A percentile compares a stretch with the other conserved stretches of the same genome.
These are phyloP conservation scores for Stegodyphus mimosarum DNA, from an alignment of 1,140 invertebrate genomes.

Conservation along the genomic window DNA sequence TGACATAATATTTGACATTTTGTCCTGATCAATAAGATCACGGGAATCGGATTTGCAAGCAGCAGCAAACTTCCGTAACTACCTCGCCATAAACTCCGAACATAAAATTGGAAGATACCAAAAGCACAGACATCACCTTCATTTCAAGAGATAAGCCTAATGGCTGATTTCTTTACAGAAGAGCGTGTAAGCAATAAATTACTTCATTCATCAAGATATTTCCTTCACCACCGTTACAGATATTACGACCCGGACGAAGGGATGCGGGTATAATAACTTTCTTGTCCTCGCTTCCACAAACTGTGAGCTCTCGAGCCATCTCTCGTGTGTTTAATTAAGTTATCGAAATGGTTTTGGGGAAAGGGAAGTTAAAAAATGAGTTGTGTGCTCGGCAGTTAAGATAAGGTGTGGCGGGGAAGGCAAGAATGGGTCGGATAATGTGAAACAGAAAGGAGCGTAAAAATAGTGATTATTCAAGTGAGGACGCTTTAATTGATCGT, in stretches of 20 bases:
- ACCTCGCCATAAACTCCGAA: background rate
- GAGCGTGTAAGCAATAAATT: background rate
- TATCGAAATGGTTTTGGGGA: background rate
- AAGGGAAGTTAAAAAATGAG: background rate
- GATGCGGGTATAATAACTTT: background rate
- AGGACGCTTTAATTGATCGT: background rate
- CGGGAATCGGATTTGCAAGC: background rate
- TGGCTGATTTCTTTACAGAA: conserved; percentile 24
- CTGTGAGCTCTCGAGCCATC: background rate
- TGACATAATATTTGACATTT: too few relatives aligned
- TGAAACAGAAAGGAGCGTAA: background rate
- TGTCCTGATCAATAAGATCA: too few relatives aligned
- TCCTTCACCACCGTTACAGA: background rate
- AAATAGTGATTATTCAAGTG: background rate
- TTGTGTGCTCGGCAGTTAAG: background rate
- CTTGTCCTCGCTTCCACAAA: background rate
- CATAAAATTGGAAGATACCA: background rate
- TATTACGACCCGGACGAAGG: background rate
- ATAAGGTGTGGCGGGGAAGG: background rate
- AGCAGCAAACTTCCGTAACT: background rate
- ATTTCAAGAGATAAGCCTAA: conserved; percentile 9
- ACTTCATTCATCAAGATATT: background rate
- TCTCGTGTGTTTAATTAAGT: background rate
- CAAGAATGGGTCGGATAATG: background rate
- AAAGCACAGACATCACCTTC: background rate